Evolutionary conservation across 2,888 invertebrate species (phyloP).

Genomic region (Scaptodrosophila latifasciaeformis): DNA sequence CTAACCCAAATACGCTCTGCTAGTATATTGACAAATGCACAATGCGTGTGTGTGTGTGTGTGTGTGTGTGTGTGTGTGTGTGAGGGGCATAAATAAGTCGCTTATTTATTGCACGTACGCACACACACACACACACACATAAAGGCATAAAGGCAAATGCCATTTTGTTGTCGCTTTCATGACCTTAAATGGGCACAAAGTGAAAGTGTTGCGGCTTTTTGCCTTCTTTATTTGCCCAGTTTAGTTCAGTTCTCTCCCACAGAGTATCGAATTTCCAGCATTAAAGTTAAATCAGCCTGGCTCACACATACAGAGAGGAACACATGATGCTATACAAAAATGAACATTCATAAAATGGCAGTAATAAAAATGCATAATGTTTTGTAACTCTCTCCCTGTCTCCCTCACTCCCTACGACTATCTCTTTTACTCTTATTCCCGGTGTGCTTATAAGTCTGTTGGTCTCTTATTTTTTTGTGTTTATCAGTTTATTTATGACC

Average conservation of each 20-base stretch:
- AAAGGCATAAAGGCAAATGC: no score
- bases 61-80: slow-evolving; percentile 18
- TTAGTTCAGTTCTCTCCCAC: not conserved
- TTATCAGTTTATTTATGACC: slow-evolving; percentile 53
- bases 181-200: slow-evolving; percentile 68
- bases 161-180: slow-evolving; percentile 4
- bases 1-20: slow-evolving; percentile 72
- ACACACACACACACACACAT: slow-evolving; percentile 16
- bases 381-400: no score
- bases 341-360: slow-evolving; percentile 38
- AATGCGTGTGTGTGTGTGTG: slow-evolving; percentile 13
- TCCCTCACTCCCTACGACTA: no score
- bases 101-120: slow-evolving; percentile 62
- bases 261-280: slow-evolving; percentile 48
- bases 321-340: no score
- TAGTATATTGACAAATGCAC: slow-evolving; percentile 46
- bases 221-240: not conserved
- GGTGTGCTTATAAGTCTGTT: no score
- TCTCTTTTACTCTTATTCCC: no score
- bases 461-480: no score
- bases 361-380: slow-evolving; percentile 53
- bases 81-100: slow-evolving; percentile 53
- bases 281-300: slow-evolving; percentile 7
- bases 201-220: slow-evolving; percentile 53
- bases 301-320: slow-evolving; percentile 19